Evolutionary conservation across 2,888 invertebrate genomes (phyloP).

Genomic region (Pachymerium ferrugineum): DNA sequence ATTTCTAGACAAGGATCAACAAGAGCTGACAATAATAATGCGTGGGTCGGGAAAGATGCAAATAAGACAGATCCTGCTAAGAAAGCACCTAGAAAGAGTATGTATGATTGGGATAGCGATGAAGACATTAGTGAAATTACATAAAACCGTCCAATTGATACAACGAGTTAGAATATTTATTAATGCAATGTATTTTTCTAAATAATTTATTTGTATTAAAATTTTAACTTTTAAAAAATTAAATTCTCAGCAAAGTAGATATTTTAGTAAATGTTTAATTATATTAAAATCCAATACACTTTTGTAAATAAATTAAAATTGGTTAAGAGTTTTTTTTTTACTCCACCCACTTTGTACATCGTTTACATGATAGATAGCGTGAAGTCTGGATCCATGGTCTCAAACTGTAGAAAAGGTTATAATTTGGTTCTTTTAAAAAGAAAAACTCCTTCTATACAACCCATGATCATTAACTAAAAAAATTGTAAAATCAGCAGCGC

Average conservation of each 20-base stretch:
- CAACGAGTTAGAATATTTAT: background rate
- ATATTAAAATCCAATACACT: background rate
- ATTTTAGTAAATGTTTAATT: background rate
- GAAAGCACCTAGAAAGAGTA: background rate
- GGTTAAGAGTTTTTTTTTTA: background rate
- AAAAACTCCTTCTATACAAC: too few relatives aligned
- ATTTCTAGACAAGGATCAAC: background rate
- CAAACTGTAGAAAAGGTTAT: too few relatives aligned
- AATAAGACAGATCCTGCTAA: background rate
- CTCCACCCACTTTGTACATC: background rate
- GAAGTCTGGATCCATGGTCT: too few relatives aligned
- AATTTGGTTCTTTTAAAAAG: too few relatives aligned
- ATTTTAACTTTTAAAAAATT: background rate
- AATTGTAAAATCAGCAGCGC: too few relatives aligned
- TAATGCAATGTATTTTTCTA: background rate
- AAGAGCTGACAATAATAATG: background rate
- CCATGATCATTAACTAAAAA: too few relatives aligned
- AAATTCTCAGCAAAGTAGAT: too few relatives aligned
- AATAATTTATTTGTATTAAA: background rate
- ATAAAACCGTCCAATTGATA: background rate
- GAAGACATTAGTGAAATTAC: slow-evolving; percentile 10
- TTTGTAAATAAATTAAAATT: background rate
- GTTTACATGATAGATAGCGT: background rate
- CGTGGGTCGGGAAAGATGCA: background rate
- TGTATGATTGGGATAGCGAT: slow-evolving; percentile 9